These are phyloP conservation scores for Dione vanillae DNA, from an alignment of 2,888 invertebrate species.

Conservation along the genomic window DNA sequence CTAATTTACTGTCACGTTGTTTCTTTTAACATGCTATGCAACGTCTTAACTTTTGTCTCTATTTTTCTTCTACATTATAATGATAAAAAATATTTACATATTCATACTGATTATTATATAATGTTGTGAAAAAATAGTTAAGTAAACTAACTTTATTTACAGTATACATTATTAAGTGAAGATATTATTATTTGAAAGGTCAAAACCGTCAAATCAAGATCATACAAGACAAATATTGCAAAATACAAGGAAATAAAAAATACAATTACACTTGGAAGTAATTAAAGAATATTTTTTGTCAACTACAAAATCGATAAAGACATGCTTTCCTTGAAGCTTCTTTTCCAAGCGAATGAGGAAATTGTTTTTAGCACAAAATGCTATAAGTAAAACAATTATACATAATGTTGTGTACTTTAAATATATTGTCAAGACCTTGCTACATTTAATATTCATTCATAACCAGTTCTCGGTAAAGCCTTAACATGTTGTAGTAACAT, in stretches of 20 bases:
- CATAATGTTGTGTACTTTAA: slow-evolving; percentile 3
- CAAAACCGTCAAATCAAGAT: neutral
- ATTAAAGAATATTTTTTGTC: slow-evolving; percentile 3
- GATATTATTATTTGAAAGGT: neutral
- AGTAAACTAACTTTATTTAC: too few species aligned
- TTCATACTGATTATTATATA: too few species aligned
- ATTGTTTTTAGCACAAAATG: neutral
- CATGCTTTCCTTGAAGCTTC: slow-evolving; percentile 3
- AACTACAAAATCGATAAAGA: neutral
- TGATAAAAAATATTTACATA: too few species aligned
- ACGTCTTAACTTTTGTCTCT: too few species aligned
- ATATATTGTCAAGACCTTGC: slow-evolving; percentile 36
- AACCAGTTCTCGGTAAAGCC: slow-evolving; percentile 37
- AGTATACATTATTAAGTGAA: too few species aligned
- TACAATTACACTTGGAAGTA: neutral
- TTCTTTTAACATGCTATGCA: too few species aligned
- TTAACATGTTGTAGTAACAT: slow-evolving; percentile 38
- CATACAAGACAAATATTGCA: neutral
- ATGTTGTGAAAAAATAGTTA: too few species aligned
- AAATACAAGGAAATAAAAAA: neutral
- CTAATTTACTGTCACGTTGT: too few species aligned
- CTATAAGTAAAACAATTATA: neutral
- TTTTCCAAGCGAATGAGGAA: slow-evolving; percentile 18
- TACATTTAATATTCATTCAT: slow-evolving; percentile 43
- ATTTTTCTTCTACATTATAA: too few species aligned